phyloP scores from a whole-genome alignment of 2,888 invertebrate species.

The Clitarchus hookeri region DNA sequence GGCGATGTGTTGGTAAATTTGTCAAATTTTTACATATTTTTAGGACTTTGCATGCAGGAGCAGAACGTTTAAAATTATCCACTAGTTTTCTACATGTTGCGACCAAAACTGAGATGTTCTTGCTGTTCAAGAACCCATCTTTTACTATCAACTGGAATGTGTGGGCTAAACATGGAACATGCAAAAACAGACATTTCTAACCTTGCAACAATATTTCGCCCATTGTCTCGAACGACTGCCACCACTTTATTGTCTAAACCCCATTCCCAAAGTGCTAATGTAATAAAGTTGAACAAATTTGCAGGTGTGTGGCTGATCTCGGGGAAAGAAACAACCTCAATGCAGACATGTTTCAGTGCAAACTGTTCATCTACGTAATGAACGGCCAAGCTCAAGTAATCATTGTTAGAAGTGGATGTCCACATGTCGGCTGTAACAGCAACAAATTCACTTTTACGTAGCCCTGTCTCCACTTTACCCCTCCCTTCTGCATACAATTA shows the following conservation, averaged over 20 bases:
- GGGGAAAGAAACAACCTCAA: background rate
- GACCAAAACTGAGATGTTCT: no score
- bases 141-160: background rate
- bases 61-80: background rate
- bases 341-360: background rate
- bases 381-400: no score
- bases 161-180: background rate
- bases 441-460: background rate
- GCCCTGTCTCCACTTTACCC: no score
- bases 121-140: no score
- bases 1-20: no score
- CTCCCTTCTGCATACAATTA: background rate
- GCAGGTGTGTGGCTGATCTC: no score
- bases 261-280: no score
- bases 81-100: background rate
- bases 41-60: background rate
- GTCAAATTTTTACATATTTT: no score
- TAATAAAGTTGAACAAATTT: no score
- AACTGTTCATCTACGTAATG: background rate
- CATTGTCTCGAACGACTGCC: background rate
- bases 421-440: background rate
- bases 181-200: background rate
- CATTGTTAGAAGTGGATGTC: background rate
- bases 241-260: no score
- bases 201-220: no score